Base-by-base conservation (phyloP, 2,888 invertebrate species). In the Lapara coniferarum region DNA sequence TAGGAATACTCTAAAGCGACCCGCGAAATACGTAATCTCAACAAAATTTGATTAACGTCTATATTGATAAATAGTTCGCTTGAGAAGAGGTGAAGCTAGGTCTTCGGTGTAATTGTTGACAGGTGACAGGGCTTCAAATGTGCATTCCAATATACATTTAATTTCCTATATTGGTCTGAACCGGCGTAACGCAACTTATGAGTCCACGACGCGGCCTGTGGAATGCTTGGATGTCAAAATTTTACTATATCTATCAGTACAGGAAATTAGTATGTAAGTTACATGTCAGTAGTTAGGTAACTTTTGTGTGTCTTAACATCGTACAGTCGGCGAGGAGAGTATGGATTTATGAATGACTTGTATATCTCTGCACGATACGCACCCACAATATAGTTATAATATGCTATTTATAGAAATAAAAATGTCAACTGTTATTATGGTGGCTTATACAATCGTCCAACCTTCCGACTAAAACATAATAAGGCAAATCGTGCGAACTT, bases 171-270 rank as follows among this genome's bases (percentile, higher is more conserved):
- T 69, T 51, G 68, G 51, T 69, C 30, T 51, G n/a, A 16, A 30
- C 30, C 13, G 12, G 52, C 53, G 16, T 69, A 51, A 30, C n/a
- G 57, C 16, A 37, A 25, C 16, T 37, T 51, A 25, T 37, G 59
- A 53, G 53, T 66, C 44, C 55, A 66, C 44, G 14, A 13, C 46
- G 25, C 30, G 37, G 16, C 51, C 69, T 69, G 66, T 69, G 66
- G 69, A 66, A 66, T 69, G 69, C 72, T 66, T 67, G 59, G 46
- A 68, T 72, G 66, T 66, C 66, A 71, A 69, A 69, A 84, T 88
- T 86, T 88, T 89, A 89, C 86, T 91, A 91, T 92, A 92, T 92
- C 91, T 92, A 89, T 89, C 92, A 91, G 92, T 93, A 93, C 93
- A 93, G 93, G 93, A 92, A 93, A 88, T 90, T 93, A 93, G 91